Evolutionary conservation across 2,888 invertebrate genomes (phyloP).

Genomic region (Argyresthia goedartella): DNA sequence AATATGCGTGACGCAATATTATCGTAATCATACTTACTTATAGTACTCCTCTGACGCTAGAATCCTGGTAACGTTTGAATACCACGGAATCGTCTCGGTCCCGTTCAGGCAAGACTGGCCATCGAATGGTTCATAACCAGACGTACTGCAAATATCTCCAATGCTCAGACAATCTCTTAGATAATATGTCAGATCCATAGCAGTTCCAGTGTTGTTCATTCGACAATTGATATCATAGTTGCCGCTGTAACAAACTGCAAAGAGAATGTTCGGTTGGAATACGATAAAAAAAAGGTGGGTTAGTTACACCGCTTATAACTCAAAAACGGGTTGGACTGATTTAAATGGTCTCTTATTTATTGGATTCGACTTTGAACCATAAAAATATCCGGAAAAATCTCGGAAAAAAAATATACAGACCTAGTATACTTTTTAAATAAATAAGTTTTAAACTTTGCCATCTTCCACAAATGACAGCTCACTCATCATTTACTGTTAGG

Average conservation of each 20-base stretch:
- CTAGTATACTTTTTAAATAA: too few relatives aligned
- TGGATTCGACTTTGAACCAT: too few relatives aligned
- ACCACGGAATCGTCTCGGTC: slow-evolving; percentile 47
- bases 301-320: too few relatives aligned
- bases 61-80: slow-evolving; percentile 60
- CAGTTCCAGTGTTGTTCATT: slow-evolving; percentile 32
- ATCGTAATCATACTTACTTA: slow-evolving; percentile 55
- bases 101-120: slow-evolving; percentile 53
- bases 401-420: too few relatives aligned
- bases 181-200: slow-evolving; percentile 61
- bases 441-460: too few relatives aligned
- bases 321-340: too few relatives aligned
- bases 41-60: slow-evolving; percentile 78
- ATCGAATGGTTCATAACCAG: slow-evolving; percentile 47
- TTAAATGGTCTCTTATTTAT: too few relatives aligned
- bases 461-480: too few relatives aligned
- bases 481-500: too few relatives aligned
- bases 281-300: too few relatives aligned
- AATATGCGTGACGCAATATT: too few relatives aligned
- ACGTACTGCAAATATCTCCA: slow-evolving; percentile 53
- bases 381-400: too few relatives aligned
- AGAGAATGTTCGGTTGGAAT: neutral
- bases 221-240: slow-evolving; percentile 69
- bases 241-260: slow-evolving; percentile 75
- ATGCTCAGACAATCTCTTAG: slow-evolving; percentile 60